Base-by-base conservation (phyloP, 30 jellyfish, hydroid and myxozoan genomes). In the Rhopilema esculentum region DNA sequence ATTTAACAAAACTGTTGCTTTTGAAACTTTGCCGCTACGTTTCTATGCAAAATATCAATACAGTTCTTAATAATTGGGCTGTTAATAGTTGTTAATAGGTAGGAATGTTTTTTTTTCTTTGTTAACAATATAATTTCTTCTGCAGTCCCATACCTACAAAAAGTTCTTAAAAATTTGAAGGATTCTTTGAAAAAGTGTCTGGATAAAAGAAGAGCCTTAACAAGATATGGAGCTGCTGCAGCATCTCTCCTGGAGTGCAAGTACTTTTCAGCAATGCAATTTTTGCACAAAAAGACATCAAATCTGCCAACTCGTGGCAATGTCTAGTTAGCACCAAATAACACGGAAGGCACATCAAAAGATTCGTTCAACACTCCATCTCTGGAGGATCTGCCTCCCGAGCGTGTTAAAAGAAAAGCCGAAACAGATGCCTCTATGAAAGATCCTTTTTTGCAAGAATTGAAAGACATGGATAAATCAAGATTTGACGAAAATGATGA, bases 171-270 rank as follows among this genome's bases (percentile, higher is more conserved):
- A 49, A 84, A 72, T 29, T 69, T 84, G n/a, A n/a, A n/a, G n/a
- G n/a, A n/a, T n/a, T n/a, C n/a, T n/a, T n/a, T n/a, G n/a, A n/a
- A n/a, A n/a, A 84, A 71, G 31, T 84, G 93, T 68, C 81, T 84
- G 22, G 89, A 84, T 31, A 84, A 84, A 73, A 84, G 93, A 57
- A 52, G 65, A 66, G 81, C 80, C 2, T 71, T 88, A 75, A 23
- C 92, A 32, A 66, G 80, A 49, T 88, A 93, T 31, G 93, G 81
- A 19, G 96, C 96, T 18, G 87, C 87, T 33, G 93, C 93, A 8
- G 25, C 79, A 20, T 33, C 81, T 1, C 81, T 88, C 2, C 89
- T 93, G 22, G 69, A 49, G 21, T 88, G 93, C 80, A 79, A 79
- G 49, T 88, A 79, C 53, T 88, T 88, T 79, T 79, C 69, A 22